These are phyloP conservation scores for Coptotermes formosanus DNA, from an alignment of 1,140 invertebrate genomes.

Conservation along the genomic window DNA sequence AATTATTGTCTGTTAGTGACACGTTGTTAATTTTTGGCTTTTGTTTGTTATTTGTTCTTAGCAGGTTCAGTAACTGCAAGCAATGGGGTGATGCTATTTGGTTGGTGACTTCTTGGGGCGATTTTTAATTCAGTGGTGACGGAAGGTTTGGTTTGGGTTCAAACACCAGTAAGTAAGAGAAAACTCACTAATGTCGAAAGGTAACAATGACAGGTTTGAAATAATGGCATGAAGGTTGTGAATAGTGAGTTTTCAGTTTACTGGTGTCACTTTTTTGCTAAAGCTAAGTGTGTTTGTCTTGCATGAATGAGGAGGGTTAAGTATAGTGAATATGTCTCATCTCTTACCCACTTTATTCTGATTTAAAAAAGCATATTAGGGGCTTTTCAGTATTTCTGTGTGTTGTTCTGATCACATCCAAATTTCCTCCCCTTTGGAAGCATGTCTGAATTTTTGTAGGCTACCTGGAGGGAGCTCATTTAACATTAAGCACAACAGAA, in stretches of 20 bases:
- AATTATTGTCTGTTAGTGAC: background rate
- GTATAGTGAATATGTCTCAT: constrained; percentile 13
- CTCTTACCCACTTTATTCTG: background rate
- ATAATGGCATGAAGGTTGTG: background rate
- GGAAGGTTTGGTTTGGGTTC: constrained; percentile 14
- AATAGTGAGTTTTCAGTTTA: constrained; percentile 14
- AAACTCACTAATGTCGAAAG: background rate
- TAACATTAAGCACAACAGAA: background rate
- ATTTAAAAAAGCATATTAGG: background rate
- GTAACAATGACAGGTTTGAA: background rate
- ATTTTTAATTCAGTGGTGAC: constrained; percentile 17
- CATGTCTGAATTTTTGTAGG: constrained; percentile 2
- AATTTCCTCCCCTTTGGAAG: background rate
- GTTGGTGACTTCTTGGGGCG: constrained; percentile 16
- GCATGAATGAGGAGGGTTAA: constrained; percentile 8
- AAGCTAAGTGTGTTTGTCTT: constrained; percentile 13
- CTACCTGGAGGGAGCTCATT: background rate
- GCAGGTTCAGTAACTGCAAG: constrained; percentile 14
- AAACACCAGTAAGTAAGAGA: constrained; percentile 18
- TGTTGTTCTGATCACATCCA: background rate
- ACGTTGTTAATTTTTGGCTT: background rate
- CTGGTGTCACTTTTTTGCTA: constrained; percentile 18
- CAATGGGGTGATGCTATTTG: constrained; percentile 17
- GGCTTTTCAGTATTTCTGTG: constrained; percentile 4
- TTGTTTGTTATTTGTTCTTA: constrained; percentile 18